Percentiles rank a stretch among this genome's conserved stretches.
Conservation (phyloP, 2,113 vertebrate genomes). For the Beaufortia kweichowensis region DNA sequence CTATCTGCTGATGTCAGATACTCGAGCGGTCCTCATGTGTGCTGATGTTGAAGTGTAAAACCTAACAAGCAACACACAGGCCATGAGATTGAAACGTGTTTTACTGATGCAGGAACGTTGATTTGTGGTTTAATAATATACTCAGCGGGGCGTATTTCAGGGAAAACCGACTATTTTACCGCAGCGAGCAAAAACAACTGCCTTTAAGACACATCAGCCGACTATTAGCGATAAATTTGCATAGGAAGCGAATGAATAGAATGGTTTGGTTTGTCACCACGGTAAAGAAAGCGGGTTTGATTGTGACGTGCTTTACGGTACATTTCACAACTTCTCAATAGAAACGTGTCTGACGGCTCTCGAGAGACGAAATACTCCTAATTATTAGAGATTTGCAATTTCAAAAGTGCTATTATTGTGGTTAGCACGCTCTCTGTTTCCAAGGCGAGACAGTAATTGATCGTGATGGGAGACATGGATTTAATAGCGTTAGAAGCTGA, state of each 20-base stretch:
- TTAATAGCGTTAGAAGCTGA: slow-evolving; percentile 41
- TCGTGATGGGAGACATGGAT: slow-evolving; percentile 47
- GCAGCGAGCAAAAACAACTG: slow-evolving; percentile 52
- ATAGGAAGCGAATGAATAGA: slow-evolving; percentile 51
- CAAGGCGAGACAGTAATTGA: slow-evolving; percentile 54
- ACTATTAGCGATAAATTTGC: slow-evolving; percentile 62
- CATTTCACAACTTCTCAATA: slow-evolving; percentile 52
- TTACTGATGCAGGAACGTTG: slow-evolving; percentile 56
- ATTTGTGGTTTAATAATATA: slow-evolving; percentile 74
- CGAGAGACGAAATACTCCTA: slow-evolving; percentile 53
- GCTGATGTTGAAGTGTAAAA: neutral
- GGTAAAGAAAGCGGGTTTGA: slow-evolving; percentile 57
- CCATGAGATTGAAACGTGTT: slow-evolving; percentile 59
- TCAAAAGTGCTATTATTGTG: slow-evolving; percentile 32
- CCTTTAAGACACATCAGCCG: slow-evolving; percentile 61
- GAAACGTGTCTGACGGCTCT: slow-evolving; percentile 53
- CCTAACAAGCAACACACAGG: slow-evolving; percentile 50
- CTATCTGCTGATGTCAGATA: neutral
- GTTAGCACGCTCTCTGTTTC: slow-evolving; percentile 39
- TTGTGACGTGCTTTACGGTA: slow-evolving; percentile 54
- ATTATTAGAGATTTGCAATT: slow-evolving; percentile 59
- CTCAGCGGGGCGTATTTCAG: slow-evolving; percentile 60
- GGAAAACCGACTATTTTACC: slow-evolving; percentile 62
- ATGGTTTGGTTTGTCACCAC: slow-evolving; percentile 48
- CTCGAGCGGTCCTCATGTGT: neutral